phyloP scores from a whole-genome alignment of 1,140 invertebrate genomes.

The Melanaphis sacchari region DNA sequence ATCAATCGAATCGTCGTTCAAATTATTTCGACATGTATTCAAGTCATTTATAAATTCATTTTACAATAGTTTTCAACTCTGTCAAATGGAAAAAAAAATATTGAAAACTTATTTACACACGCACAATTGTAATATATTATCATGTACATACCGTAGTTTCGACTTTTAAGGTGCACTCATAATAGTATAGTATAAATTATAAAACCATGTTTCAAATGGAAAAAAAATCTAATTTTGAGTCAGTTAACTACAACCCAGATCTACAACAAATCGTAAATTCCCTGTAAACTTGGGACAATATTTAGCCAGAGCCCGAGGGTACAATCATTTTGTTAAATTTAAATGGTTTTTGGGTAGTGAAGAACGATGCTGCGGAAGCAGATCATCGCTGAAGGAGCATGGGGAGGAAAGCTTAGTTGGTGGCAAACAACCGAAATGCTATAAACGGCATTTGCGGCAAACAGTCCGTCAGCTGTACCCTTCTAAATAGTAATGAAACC shows the following conservation, averaged over 20 bases:
- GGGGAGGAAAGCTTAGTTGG: background rate
- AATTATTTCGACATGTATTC: background rate
- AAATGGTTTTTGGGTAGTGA: background rate
- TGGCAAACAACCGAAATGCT: conserved; percentile 29
- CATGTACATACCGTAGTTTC: background rate
- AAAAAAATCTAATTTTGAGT: background rate
- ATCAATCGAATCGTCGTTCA: background rate
- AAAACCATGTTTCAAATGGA: background rate
- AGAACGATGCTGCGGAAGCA: background rate
- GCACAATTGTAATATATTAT: background rate
- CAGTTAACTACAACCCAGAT: background rate
- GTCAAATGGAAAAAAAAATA: background rate
- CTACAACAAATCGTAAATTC: background rate
- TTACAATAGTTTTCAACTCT: background rate
- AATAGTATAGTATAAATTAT: background rate
- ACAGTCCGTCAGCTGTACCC: conserved; percentile 33
- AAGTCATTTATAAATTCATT: background rate
- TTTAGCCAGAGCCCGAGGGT: conserved; percentile 25
- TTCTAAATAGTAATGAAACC: conserved; percentile 46
- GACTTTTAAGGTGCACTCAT: background rate
- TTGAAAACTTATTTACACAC: background rate
- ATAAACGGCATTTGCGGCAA: conserved; percentile 33
- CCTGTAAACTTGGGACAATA: background rate
- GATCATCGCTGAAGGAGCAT: background rate
- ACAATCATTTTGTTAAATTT: conserved; percentile 4